Percentiles rank a stretch among this genome's conserved stretches.
Evolutionary conservation across 2,888 invertebrate species (phyloP).

Genomic region (Odontocolon sp.): DNA sequence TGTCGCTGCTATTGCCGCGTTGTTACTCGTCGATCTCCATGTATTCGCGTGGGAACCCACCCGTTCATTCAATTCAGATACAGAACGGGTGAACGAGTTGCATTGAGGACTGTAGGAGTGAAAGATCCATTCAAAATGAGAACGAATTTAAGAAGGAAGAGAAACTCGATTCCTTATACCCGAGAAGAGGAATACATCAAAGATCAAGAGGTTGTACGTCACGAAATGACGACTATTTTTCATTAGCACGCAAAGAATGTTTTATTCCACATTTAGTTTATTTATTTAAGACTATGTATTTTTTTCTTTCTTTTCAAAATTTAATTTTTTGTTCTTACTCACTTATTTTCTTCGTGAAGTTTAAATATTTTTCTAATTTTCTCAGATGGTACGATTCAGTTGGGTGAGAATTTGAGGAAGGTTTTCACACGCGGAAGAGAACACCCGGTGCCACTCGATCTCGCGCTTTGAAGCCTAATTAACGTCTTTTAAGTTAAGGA

Average conservation of each 20-base stretch:
- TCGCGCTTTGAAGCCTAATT: constrained; percentile 51
- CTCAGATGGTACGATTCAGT: constrained; percentile 10
- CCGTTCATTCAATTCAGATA: constrained; percentile 22
- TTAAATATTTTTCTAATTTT: constrained; percentile 33
- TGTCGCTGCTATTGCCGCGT: not conserved
- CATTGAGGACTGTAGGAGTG: constrained; percentile 27
- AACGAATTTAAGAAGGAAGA: constrained; percentile 30
- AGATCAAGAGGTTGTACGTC: constrained; percentile 11
- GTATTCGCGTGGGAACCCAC: constrained; percentile 55
- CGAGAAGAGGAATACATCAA: not conserved
- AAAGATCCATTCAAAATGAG: constrained; percentile 34
- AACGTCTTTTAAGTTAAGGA: constrained; percentile 40
- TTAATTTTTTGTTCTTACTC: not conserved
- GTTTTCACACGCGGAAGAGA: not conserved
- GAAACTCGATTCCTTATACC: constrained; percentile 19
- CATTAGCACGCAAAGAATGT: too few relatives aligned
- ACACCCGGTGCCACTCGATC: not conserved
- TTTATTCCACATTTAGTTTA: too few relatives aligned
- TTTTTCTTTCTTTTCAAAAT: not conserved
- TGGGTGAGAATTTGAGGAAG: constrained; percentile 31
- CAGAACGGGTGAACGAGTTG: not conserved
- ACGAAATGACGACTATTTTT: too few relatives aligned
- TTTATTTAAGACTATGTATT: too few relatives aligned
- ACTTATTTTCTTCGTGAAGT: constrained; percentile 16
- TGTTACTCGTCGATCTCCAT: constrained; percentile 20